Base-by-base conservation (phyloP, 1,140 invertebrate genomes). In the Tetramorium alpestre region DNA sequence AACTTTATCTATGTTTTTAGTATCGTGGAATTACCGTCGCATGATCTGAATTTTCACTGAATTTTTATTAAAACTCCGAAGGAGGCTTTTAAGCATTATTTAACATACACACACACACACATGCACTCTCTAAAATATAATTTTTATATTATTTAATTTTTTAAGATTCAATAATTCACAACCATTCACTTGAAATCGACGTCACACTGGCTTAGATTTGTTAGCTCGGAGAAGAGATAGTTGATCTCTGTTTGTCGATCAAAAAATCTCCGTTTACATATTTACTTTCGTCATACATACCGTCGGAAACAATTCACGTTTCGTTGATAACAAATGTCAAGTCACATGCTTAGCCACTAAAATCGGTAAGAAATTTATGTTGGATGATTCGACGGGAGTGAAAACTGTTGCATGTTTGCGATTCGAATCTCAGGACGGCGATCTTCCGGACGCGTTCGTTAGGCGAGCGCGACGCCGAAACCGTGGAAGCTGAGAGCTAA, bases 401-500 rank as follows among this genome's bases (percentile, higher is more conserved):
- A 60, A 28, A 56, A 47, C 25, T 72, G 51, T 73, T 75, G 54
- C 64, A 33, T 33, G 33, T 51, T 47, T 16, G 58, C 38, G 65
- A 44, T 11, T 10, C 16, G 65, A 62, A 75, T 84, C 28, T 75
- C 28, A 10, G 25, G 28, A 70, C 38, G 67, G 18, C 41, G 69
- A 73, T 84, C 28, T 60, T 47, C 25, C 67, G 41, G 16, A n/a
- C 67, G 16, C n/a, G 25, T 49, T 33, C 13, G 69, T 73, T 81
- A 70, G 54, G 3, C 41, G 80, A 73, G 69, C 51, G 41, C 51
- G 41, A 28, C n/a, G 18, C 18, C 33, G 67, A 60, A 49, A 73
- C 25, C n/a, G 6, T 81, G 64, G 77, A 70, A 70, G 33, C 44
- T 54, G n/a, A 47, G 54, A 73, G 54, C 69, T 75, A 84, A 84